These are phyloP conservation scores for Plectrocnemia conspersa DNA, from an alignment of 1,140 invertebrate genomes.

Conservation along the genomic window DNA sequence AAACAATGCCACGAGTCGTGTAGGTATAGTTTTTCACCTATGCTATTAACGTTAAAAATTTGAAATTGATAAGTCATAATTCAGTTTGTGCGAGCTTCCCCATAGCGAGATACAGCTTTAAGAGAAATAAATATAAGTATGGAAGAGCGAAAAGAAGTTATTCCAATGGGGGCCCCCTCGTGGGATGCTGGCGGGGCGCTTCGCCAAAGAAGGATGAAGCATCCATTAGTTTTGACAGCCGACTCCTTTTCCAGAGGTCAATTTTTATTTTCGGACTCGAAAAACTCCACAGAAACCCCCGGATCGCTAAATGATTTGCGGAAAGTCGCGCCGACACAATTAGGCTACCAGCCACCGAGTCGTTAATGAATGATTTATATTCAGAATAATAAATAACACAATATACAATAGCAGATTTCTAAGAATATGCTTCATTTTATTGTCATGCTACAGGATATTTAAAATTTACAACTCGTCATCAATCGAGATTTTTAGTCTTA, in stretches of 20 bases:
- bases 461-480: too few species aligned
- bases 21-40: too few species aligned
- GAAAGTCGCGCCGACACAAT: constrained; percentile 1
- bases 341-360: constrained; percentile 1
- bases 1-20: too few species aligned
- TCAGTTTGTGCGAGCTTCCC: constrained; percentile 4
- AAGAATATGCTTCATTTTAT: too few species aligned
- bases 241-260: constrained; percentile 1
- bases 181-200: constrained; percentile 6
- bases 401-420: too few species aligned
- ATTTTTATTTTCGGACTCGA: background rate
- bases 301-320: constrained; percentile 10
- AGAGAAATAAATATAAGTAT: constrained; percentile 5
- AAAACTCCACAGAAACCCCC: constrained; percentile 1
- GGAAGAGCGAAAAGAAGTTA: constrained; percentile 15
- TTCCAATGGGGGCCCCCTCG: constrained; percentile 13
- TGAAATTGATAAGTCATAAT: constrained; percentile 7
- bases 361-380: background rate
- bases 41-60: background rate
- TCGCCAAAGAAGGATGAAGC: constrained; percentile 17
- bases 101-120: background rate
- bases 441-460: too few species aligned
- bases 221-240: constrained; percentile 17
- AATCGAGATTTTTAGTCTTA: too few species aligned
- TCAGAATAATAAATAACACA: too few species aligned